Base-by-base conservation (phyloP, 2,797 vertebrate species). In the Prionace glauca region DNA sequence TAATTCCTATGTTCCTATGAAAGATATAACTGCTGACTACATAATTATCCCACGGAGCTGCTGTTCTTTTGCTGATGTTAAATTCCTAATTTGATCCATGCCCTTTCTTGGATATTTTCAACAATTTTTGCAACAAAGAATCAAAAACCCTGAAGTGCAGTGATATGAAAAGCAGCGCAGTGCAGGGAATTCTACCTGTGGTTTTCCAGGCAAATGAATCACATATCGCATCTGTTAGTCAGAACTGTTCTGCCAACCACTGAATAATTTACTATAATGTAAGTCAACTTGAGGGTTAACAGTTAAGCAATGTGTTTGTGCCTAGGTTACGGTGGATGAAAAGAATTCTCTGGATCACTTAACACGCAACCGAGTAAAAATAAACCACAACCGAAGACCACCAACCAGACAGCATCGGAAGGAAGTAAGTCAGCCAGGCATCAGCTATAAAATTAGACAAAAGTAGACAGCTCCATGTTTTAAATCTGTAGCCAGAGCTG, bases 381-480 rank as follows among this genome's bases (percentile, higher is more conserved):
- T 97, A 81, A 98, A 98, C 91, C 98, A 98, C 0, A 97, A 97
- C 20, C 98, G 98, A 29, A 98, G 99, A 86, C 99, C 99, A 1
- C 99, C 99, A 1, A 99, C 99, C 0, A 98, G 99, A 96, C 98
- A 98, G 95, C 99, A 99, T 96, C 97, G 99, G 74, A 99, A 99
- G 96, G 99, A 99, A 98, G 99, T 99, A 96, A 96, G 96, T 41
- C 67, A 74, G 7, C 3, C 0, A 16, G 26, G 12, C 9, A 84
- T 36, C 36, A 36, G 60, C 60, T 67, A 8, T 67, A 41, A 92
- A 65, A 91, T 91, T n/a, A 65, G 11, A n/a, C 9, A 41, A 92
- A 65, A 91, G 67, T n/a, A 65, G 11, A n/a, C 9, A n/a, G 16
- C 32, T 91, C 16, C 60, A 65, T 36, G 14, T 18, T 32, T 88